A percentile compares a stretch with the other conserved stretches of the same genome.
Conservation (phyloP, 2,888 invertebrate species). For the Drosophila paramelanica region DNA sequence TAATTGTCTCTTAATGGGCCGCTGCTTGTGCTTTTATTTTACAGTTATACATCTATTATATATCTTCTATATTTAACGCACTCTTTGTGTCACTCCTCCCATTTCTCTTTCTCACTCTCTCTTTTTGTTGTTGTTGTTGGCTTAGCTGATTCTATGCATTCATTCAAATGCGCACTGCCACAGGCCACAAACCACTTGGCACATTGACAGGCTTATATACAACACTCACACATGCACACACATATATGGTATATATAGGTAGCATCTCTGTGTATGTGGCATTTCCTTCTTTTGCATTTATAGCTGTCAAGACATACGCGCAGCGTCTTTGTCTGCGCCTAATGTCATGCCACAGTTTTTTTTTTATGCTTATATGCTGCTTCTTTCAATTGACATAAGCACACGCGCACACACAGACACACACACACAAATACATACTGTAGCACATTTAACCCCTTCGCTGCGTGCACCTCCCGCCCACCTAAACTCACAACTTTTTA, state of each 20-base stretch:
- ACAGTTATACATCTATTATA: neutral
- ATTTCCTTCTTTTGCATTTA: constrained; percentile 16
- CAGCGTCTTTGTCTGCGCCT: constrained; percentile 56
- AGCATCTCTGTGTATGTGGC: constrained; percentile 10
- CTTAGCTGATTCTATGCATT: constrained; percentile 35
- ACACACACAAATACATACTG: constrained; percentile 14
- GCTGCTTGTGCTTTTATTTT: neutral
- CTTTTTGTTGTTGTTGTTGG: constrained; percentile 4
- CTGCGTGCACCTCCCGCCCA: constrained; percentile 7
- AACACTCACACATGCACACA: neutral
- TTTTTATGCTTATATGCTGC: constrained; percentile 15
- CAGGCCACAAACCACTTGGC: constrained; percentile 37
- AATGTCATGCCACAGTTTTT: constrained; percentile 55
- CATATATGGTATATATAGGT: neutral
- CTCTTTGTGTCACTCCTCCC: too few relatives aligned
- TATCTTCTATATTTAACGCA: neutral
- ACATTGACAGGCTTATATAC: constrained; percentile 51
- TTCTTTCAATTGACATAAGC: constrained; percentile 38
- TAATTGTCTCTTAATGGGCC: neutral
- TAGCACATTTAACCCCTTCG: constrained; percentile 35
- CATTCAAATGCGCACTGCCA: constrained; percentile 46
- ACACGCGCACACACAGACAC: constrained; percentile 12
- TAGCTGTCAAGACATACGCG: constrained; percentile 44
- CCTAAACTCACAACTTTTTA: constrained; percentile 34
- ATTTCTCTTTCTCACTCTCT: neutral